Percentiles rank a stretch among this genome's conserved stretches.
Conservation (phyloP, 2,888 invertebrate species). For the Cryptus armator region DNA sequence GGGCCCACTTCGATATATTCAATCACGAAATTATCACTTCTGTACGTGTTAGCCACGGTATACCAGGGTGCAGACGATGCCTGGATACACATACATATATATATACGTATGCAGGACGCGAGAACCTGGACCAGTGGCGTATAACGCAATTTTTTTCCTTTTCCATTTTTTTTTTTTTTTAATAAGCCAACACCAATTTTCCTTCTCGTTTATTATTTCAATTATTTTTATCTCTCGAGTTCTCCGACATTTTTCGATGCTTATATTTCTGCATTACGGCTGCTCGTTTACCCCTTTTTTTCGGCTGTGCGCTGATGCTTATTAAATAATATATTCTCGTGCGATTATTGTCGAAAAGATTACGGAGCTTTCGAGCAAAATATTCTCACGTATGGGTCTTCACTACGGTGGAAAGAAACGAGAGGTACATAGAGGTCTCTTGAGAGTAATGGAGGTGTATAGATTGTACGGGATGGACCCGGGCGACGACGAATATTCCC, state of each 20-base stretch:
- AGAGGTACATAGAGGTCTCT: not conserved
- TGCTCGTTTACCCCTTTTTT: not conserved
- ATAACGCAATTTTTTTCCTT: constrained; percentile 38
- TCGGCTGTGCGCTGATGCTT: not conserved
- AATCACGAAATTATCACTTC: constrained; percentile 85
- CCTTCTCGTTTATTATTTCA: constrained; percentile 28
- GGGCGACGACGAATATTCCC: constrained; percentile 44
- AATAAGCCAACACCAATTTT: constrained; percentile 43
- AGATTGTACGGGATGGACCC: not conserved
- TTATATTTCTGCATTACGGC: not conserved
- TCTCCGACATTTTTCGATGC: constrained; percentile 10
- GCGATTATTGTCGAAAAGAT: constrained; percentile 34
- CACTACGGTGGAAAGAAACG: not conserved
- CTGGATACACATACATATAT: not conserved
- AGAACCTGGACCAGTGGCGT: constrained; percentile 19
- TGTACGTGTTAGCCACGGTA: constrained; percentile 76
- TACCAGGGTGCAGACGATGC: constrained; percentile 55
- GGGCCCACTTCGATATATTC: constrained; percentile 83
- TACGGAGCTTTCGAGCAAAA: not conserved
- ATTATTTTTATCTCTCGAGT: constrained; percentile 35
- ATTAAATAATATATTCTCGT: constrained; percentile 18
- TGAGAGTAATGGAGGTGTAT: not conserved
- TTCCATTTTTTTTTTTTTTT: not conserved
- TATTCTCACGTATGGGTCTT: constrained; percentile 8
- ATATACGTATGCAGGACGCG: not conserved